A percentile compares a stretch with the other conserved stretches of the same genome.
phyloP scores from a whole-genome alignment of 2,113 vertebrate species.

The Coptodon bakossiorum region DNA sequence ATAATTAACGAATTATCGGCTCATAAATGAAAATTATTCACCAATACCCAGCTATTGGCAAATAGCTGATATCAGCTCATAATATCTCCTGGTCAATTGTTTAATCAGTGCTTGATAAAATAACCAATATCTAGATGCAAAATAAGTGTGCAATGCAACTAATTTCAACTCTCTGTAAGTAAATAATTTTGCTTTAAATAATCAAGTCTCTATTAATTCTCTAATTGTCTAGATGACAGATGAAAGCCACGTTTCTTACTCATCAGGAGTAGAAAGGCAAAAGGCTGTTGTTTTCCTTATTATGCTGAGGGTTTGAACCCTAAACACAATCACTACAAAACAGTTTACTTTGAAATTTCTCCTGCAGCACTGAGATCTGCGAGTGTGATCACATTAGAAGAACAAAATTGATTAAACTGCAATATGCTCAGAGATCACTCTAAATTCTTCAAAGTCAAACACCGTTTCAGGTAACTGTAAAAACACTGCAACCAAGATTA shows the following conservation, averaged over 20 bases:
- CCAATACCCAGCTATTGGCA: background rate
- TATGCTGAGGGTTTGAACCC: background rate
- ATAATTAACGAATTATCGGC: background rate
- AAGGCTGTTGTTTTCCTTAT: background rate
- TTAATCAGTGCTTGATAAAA: background rate
- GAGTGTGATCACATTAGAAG: background rate
- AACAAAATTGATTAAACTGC: background rate
- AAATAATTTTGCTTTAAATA: background rate
- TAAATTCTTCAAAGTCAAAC: background rate
- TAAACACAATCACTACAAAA: background rate
- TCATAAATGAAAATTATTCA: background rate
- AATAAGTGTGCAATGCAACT: background rate
- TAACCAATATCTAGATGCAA: background rate
- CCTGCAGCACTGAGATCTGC: background rate
- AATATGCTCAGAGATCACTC: background rate
- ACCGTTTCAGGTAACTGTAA: background rate
- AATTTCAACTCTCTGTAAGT: background rate
- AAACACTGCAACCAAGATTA: background rate
- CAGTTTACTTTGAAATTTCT: background rate
- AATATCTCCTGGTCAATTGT: background rate
- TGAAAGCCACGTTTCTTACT: background rate
- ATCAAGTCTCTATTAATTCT: background rate
- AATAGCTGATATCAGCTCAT: background rate
- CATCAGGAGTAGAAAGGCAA: background rate
- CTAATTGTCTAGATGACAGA: background rate